Evolutionary conservation across 2,797 vertebrate genomes (phyloP), one percentile per base, ranked within the genome.

Genomic region (Spinibarbus caldwelli): DNA sequence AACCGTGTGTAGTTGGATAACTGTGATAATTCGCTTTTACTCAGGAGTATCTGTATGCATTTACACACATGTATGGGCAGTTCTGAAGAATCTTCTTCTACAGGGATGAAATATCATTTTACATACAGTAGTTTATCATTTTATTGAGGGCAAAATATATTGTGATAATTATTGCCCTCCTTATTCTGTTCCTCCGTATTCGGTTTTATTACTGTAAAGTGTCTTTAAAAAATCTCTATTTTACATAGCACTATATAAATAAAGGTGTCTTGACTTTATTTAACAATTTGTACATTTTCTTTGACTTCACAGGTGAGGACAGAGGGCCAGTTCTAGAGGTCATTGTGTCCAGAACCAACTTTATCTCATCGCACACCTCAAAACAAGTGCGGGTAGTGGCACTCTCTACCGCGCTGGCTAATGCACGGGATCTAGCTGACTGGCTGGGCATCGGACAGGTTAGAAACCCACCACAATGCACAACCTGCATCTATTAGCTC

Each of bases 281-380:
- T 64, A 14, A 38, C 19, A 38, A 19, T 15, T 10, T 0, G 11
- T 38, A 1, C 1, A 0, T 77, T 26, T 38, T 14, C 7, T 36
- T 49, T 82, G 66, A 26, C 87, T 52, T 9, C 43, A 70, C 90
- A 99, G 98, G 98, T 84, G 98, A 99, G 87, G 98, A 99, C 92
- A 95, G 98, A 93, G 98, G 98, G 78, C 98, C 98, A 0, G 98
- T 99, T 80, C 90, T 99, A 86, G 98, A 99, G 92, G 98, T 99
- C 82, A 99, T 99, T 41, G 98, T 99, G 72, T 99, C 98, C 89
- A 96, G 98, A 90, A 99, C 98, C 75, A 99, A 98, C 94, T 99
- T 99, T 90, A 99, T 99, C 93, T 99, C 98, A 4, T 99, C 98
- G 10, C 98, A 99, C 92, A 99, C 98, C 4, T 96, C 97, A 21